phyloP scores from a whole-genome alignment of 2,888 invertebrate species.

The Palloptera scutellata region DNA sequence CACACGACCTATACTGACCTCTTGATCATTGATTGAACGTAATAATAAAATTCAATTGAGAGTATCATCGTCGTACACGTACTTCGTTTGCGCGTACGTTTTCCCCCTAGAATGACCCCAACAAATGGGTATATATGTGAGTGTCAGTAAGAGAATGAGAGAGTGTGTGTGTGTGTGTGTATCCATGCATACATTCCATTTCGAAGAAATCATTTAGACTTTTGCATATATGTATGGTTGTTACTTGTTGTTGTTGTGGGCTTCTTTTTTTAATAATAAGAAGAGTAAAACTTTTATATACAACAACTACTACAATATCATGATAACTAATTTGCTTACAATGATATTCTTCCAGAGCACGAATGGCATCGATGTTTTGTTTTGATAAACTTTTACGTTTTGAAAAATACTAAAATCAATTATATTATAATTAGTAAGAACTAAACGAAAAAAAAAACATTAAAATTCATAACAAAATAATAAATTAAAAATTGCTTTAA shows the following conservation, averaged over 20 bases:
- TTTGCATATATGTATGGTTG: background rate
- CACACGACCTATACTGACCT: slow-evolving; percentile 65
- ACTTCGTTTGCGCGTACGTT: background rate
- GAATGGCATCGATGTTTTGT: no score
- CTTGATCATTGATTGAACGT: slow-evolving; percentile 64
- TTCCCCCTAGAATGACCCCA: slow-evolving; percentile 18
- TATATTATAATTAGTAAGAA: no score
- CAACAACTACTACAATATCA: background rate
- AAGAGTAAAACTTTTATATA: slow-evolving; percentile 1
- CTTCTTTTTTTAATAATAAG: slow-evolving; percentile 1
- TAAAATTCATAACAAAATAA: no score
- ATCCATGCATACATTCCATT: slow-evolving; percentile 13
- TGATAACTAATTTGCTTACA: no score
- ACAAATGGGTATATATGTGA: background rate
- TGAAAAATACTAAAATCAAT: no score
- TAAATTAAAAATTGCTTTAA: no score
- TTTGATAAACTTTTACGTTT: no score
- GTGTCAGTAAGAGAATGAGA: no score
- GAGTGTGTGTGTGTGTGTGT: background rate
- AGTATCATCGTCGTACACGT: slow-evolving; percentile 17
- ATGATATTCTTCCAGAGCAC: no score
- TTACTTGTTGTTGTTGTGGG: background rate
- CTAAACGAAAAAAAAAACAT: no score
- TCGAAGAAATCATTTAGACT: slow-evolving; percentile 13
- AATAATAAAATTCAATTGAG: slow-evolving; percentile 53